phyloP scores from a whole-genome alignment of 1,140 invertebrate species.

The Meloidogyne chitwoodi region DNA sequence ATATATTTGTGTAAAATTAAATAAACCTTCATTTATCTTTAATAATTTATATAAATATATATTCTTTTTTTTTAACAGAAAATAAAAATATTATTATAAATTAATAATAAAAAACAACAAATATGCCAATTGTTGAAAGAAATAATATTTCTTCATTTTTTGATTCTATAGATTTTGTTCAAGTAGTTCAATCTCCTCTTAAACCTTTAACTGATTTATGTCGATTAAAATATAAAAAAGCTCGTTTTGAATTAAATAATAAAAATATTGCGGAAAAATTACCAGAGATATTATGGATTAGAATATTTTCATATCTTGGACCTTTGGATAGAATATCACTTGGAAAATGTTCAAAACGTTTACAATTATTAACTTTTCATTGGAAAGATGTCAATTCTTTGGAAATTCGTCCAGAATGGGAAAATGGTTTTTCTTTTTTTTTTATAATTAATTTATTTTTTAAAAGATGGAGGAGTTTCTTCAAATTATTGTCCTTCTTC shows the following conservation, averaged over 20 bases:
- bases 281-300: constrained; percentile 3
- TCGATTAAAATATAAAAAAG: background rate
- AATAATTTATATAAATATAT: too few species aligned
- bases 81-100: too few species aligned
- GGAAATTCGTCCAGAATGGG: constrained; percentile 9
- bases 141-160: background rate
- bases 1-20: too few species aligned
- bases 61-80: too few species aligned
- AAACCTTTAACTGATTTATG: background rate
- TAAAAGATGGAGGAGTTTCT: too few species aligned
- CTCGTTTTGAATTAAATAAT: background rate
- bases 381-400: constrained; percentile 1
- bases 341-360: background rate
- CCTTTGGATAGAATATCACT: constrained; percentile 22
- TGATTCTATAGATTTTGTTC: background rate
- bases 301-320: background rate
- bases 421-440: background rate
- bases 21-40: too few species aligned
- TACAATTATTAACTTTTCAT: background rate
- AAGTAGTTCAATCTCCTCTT: background rate
- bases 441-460: background rate
- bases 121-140: background rate
- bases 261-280: background rate
- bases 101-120: too few species aligned
- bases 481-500: background rate